A percentile compares a stretch with the other conserved stretches of the same genome.
Conservation (phyloP, 2,888 invertebrate genomes). For the Eupithecia inturbata region DNA sequence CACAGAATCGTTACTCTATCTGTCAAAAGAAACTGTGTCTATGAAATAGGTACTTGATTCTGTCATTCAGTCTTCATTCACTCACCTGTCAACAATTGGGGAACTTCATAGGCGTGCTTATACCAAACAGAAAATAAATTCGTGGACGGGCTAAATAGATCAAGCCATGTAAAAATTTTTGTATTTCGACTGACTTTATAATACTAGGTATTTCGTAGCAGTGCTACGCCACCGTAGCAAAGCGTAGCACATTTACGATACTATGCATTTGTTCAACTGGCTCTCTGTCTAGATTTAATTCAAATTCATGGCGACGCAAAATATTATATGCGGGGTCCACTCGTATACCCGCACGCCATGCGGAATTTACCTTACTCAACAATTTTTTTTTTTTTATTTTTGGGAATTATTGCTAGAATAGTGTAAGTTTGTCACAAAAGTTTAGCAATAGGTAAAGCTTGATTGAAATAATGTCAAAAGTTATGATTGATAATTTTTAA, state of each 20-base stretch:
- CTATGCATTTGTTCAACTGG: too few species aligned
- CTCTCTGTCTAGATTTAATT: conserved; percentile 13
- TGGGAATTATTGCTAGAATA: neutral
- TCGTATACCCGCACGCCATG: neutral
- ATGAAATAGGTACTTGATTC: too few species aligned
- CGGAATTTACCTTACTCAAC: neutral
- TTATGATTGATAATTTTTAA: neutral
- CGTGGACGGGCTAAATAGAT: too few species aligned
- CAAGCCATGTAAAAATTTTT: neutral
- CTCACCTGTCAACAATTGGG: too few species aligned
- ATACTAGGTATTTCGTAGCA: neutral
- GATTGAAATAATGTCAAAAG: neutral
- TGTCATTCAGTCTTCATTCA: too few species aligned
- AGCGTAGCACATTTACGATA: neutral
- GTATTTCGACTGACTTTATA: too few species aligned
- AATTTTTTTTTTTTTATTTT: neutral
- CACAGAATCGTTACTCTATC: too few species aligned
- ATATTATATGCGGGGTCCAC: neutral
- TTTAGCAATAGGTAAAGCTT: neutral
- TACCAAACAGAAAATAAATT: too few species aligned
- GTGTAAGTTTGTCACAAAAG: neutral
- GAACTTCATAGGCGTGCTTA: too few species aligned
- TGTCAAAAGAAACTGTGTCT: too few species aligned
- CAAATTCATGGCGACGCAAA: conserved; percentile 10
- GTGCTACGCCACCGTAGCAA: neutral